A percentile compares a stretch with the other conserved stretches of the same genome.
Evolutionary conservation across 2,888 invertebrate species (phyloP).

Genomic region (Empis livida): DNA sequence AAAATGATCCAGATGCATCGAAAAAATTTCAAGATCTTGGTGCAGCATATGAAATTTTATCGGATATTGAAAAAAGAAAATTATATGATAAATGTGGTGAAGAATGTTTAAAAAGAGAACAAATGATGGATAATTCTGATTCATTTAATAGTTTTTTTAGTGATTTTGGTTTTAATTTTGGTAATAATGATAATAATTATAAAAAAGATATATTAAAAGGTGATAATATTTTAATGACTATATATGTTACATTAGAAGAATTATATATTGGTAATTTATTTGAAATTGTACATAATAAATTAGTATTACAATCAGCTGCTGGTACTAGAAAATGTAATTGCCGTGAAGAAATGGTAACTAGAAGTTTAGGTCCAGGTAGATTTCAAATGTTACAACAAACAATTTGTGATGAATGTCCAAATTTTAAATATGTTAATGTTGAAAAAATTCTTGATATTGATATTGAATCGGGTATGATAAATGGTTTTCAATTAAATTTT

Average conservation of each 20-base stretch:
- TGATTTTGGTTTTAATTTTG: constrained; percentile 89
- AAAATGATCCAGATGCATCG: constrained; percentile 83
- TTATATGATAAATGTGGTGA: constrained; percentile 94
- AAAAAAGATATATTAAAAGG: constrained; percentile 80
- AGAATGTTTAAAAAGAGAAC: constrained; percentile 91
- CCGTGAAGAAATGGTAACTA: constrained; percentile 95
- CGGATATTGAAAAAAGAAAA: constrained; percentile 85
- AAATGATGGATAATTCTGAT: constrained; percentile 68
- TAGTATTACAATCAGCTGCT: constrained; percentile 82
- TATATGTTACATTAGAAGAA: constrained; percentile 89
- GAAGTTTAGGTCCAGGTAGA: constrained; percentile 88
- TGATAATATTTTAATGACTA: constrained; percentile 82
- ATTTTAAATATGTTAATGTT: constrained; percentile 89
- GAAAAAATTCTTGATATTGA: constrained; percentile 86
- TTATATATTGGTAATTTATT: constrained; percentile 94
- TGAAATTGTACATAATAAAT: constrained; percentile 95
- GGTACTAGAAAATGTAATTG: constrained; percentile 98
- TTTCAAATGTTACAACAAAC: constrained; percentile 92
- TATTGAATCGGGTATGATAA: constrained; percentile 88
- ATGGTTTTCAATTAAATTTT: constrained; percentile 84
- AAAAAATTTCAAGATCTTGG: constrained; percentile 91
- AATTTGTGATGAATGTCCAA: constrained; percentile 98
- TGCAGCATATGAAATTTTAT: constrained; percentile 91
- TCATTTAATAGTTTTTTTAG: constrained; percentile 96
- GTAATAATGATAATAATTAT: constrained; percentile 60